Base-by-base conservation (phyloP, 2,797 vertebrate genomes). In the Scarus forsteni region DNA sequence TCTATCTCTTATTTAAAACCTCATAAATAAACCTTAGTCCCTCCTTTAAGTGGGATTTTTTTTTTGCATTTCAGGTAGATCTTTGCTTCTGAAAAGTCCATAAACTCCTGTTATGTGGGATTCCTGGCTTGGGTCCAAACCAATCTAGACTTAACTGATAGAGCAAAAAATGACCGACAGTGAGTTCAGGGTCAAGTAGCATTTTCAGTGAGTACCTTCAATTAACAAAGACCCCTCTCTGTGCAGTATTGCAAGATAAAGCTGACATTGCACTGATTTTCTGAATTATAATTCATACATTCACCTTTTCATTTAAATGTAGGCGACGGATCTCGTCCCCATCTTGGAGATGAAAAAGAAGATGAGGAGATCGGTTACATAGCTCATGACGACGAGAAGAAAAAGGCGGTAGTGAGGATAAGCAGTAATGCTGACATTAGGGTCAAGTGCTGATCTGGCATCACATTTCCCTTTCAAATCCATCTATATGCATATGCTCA, bases 361-460 rank as follows among this genome's bases (percentile, higher is more conserved):
- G 60, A 73, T 49, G 58, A 18, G 56, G 19, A 19, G 53, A 8
- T 40, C 44, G 15, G 18, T 48, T 35, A 1, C 34, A 6, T 18
- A 56, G 66, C 62, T 72, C 6, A 7, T n/a, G 76, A 72, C 54
- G 53, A 61, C 34, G 52, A 68, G 70, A 73, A 73, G 63, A 57
- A 27, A 78, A 78, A 42, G 54, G 38, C 13, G n/a, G 77, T 53
- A 66, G 53, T 68, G 63, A 69, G 73, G 69, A 72, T 66, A 56
- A 74, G 65, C 15, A 15, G 45, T 60, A 60, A 75, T 69, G 67
- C 80, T 86, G 85, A 88, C 88, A 84, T 70, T n/a, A 12, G 72
- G 88, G 87, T 90, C 84, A 90, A 92, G 85, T 87, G 81, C 85
- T 92, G 83, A 88, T 86, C 81, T 79, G 48, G 82, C 84, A 66